Evolutionary conservation across 1,140 invertebrate species (phyloP), one percentile per base, ranked within the genome.

Genomic region (Aphis craccivora): DNA sequence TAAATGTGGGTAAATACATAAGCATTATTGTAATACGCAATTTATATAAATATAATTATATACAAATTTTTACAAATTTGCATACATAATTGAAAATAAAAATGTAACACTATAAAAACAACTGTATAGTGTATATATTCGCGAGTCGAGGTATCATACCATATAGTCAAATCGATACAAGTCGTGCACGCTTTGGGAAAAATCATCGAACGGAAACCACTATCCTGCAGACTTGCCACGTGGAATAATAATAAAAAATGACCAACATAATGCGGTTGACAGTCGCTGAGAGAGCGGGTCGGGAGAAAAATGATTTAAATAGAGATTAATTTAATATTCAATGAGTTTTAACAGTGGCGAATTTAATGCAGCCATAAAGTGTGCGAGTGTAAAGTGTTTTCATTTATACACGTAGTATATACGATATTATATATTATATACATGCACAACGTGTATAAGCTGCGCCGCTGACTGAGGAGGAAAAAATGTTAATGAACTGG

Each of bases 311-410:
- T 93, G 91, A 86, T 86, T 93, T 93, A 93, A 93, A 93, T 84
- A 93, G 91, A 84, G 76, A 93, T 93, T 93, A 93, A 93, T 93
- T 93, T 93, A 84, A 93, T 84, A 93, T 93, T 93, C 91, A 93
- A 93, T 84, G 91, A 86, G 91, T 93, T 83, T 93, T 55, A 86
- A 93, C 91, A 55, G 91, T 86, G 48, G 91, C 81, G 91, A 86
- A 86, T 93, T 93, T 93, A 93, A 93, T 55, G 51, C 76, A 43
- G 35, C 35, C 91, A 43, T 84, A 93, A 93, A 93, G 37, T 84
- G 76, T 86, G 91, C 91, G 43, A 83, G 76, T 92, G 67, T 83
- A 83, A 92, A 92, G 45, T 83, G 91, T 86, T 86, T 55, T 55
- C 43, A 6, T 51, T 93, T 51, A 53, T 35, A 53, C n/a, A 2